Base-by-base conservation (phyloP, 2,888 invertebrate genomes). In the Opisthograptis luteolata region DNA sequence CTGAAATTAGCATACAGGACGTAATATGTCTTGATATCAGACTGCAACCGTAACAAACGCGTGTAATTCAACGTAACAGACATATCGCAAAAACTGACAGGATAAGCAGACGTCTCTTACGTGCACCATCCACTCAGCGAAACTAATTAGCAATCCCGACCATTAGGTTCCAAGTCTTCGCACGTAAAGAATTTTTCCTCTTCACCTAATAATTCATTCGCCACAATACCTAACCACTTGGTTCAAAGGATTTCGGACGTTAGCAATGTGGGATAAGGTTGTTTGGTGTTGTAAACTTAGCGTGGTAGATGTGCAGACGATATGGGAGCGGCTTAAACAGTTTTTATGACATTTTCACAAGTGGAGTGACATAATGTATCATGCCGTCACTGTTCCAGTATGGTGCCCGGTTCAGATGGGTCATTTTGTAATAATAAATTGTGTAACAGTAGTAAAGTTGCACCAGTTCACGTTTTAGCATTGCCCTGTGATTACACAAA, bases 321-420 rank as follows among this genome's bases (percentile, higher is more conserved):
- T 51, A 52, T 43, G 32, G 58, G 55, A 51, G 57, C 54, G 57
- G 42, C 40, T 37, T 27, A 24, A 22, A 28, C 52, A 51, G 58
- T 72, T 76, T 70, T 78, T 67, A 75, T 75, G 71, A 60, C 71
- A 73, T 74, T 80, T 78, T 77, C 72, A 76, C 73, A 63, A 44
- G 25, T 25, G 57, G n/a, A 58, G 63, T 80, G 77, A 78, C 73
- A 71, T 79, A 77, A 78, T 70, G 7, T 4, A 60, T 31, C 53
- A 50, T 30, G 53, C 28, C 35, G 40, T 32, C 39, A 40, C 15
- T 35, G 28, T 43, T 39, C 46, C 34, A 34, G 49, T 51, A 40
- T 15, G 41, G 41, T 32, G 39, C 9, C 50, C 44, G 25, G 45
- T 41, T 43, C 52, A 52, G 59, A 55, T 55, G 58, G 32, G 24